Evolutionary conservation across 2,113 vertebrate species (phyloP), one percentile per base, ranked within the genome.

Genomic region (Archocentrus centrarchus): DNA sequence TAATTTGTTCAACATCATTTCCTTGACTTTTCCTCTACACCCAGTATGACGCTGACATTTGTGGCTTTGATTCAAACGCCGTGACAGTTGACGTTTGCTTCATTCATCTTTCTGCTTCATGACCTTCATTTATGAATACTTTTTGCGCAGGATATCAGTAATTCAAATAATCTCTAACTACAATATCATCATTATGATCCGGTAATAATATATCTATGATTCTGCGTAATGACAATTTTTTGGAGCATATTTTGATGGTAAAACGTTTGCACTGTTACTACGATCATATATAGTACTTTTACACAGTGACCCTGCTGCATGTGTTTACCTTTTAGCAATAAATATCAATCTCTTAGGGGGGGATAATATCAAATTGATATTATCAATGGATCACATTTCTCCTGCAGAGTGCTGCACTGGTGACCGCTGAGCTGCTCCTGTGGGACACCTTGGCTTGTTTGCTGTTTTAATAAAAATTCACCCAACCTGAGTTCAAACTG

Each of bases 161-260:
- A 50, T 50, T 53, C 0, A 53, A 17, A 70, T 53, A 24, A 18
- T 53, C 44, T 70, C 24, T 53, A 3, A 53, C 44, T 30, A 53
- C 30, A 70, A 70, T 70, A 32, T 70, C 20, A 70, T 70, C 66
- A 20, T 30, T 70, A 70, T 70, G 6, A 70, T 70, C 66, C 44
- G 1, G 10, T 50, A 30, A 0, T 20, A 6, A 70, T 50, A 50
- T 20, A 50, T 70, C 50, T 30, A 70, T 50, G 15, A 70, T 50
- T 50, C 41, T 30, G 41, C 22, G 9, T 70, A 30, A 30, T 50
- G 41, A 50, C 4, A 24, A 30, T 22, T 68, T 68, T 27, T 68
- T 27, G 18, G 41, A 70, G 41, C 47, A 68, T 27, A 47, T 27
- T 68, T 27, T 68, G 14, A 68, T 27, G 5, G 64, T 68, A 30